Base-by-base conservation (phyloP, 1,140 invertebrate species). In the Brachionus rubens region DNA sequence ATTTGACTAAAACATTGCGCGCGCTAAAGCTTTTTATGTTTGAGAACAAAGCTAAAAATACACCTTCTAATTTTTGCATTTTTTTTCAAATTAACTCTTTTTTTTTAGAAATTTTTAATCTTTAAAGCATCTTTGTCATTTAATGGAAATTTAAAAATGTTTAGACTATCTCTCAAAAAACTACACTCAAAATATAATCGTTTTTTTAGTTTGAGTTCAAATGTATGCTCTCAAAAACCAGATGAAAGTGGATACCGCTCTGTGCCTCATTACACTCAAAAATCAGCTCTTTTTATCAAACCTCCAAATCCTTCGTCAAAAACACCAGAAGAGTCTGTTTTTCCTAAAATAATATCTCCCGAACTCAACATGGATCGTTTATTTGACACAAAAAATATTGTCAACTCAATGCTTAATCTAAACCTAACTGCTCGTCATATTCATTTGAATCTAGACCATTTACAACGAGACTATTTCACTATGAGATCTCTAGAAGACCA, bases 221-320 rank as follows among this genome's bases (percentile, higher is more conserved):
- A n/a, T n/a, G n/a, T n/a, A n/a, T n/a, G n/a, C n/a, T n/a, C n/a
- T n/a, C n/a, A n/a, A n/a, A n/a, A 65, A 24, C 3, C 16, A 21
- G 59, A 65, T n/a, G 68, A 72, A 33, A 48, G 24, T 30, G 68
- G 26, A 33, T 72, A 72, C 30, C 46, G 36, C 1, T 41, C 28
- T 30, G 68, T 72, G 7, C 68, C 68, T 3, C 68, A 72, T 24
- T 72, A 72, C n/a, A 72, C 46, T 1, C 68, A 72, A 54, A 48
- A 48, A 19, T 72, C 68, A 10, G 28, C 68, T 3, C n/a, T 72
- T n/a, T 72, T 30, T 36, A 72, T 72, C 3, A 48, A 54, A 72
- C 68, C 68, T 3, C 43, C 43, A 16, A 5, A 10, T 14, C 9
- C n/a, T 4, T 10, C 9, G 5, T 10, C 43, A 14, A 16, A 5